Base-by-base conservation (phyloP, 2,888 invertebrate genomes). In the Campoplex nolae region DNA sequence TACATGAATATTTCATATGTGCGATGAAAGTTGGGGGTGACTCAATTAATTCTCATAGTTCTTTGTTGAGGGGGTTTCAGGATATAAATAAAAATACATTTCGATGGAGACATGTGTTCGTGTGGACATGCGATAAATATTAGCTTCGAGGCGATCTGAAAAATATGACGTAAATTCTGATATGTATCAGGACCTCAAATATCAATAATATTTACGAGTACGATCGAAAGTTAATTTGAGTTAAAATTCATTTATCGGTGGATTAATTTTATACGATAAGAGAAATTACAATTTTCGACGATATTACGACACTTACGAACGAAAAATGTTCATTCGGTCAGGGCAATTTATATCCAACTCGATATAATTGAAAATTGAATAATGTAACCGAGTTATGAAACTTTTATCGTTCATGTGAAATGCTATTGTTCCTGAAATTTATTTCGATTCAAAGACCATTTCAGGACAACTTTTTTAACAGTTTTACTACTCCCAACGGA, bases 1-100 rank as follows among this genome's bases (percentile, higher is more conserved):
- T 7, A 45, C 68, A 45, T 38, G 45, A 68, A 38, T 28, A 45
- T 68, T 68, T 68, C 42, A 68, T 28, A 23, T 23, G 42, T 68
- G 45, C 42, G 42, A 62, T 16, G 32, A 62, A 4, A 28, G 32
- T 1, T 62, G 4, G 13, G 16, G 32, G 2, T 28, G 32, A 16
- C 32, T 32, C 13, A 28, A 62, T 62, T 62, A 62, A 62, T 62
- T 62, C 32, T 13, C 4, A 28, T 1, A 13, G 28, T 62, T 62
- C 32, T 28, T 62, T 28, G 58, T 16, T 32, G 3, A 3, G 1
- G 13, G 13, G 28, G 58, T 32, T 62, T 62, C 13, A 6, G 13
- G 28, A 16, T 13, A 62, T 62, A 62, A 32, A 62, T 62, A 32
- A 4, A 62, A 16, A 62, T 3, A 32, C 16, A 62, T 62, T 32